Conservation (phyloP, 2,113 vertebrate species). For the Brachionichthys hirsutus region DNA sequence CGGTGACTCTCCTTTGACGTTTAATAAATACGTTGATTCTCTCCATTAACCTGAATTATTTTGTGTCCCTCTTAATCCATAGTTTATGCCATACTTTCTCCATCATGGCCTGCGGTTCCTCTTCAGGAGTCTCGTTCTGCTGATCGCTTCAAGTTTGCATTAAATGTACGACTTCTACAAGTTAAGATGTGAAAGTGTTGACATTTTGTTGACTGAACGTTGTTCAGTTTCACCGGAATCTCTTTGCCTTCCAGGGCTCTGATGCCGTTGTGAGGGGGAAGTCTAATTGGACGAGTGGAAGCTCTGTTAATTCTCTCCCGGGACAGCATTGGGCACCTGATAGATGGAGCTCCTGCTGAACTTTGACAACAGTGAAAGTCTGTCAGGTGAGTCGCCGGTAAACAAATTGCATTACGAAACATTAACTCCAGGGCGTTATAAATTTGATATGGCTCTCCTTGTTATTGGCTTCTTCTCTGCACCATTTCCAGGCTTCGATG, state of each 20-base stretch:
- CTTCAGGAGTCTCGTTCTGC: not conserved
- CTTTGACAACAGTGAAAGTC: not conserved
- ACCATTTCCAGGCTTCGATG: too few relatives aligned
- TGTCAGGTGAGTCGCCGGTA: not conserved
- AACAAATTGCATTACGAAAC: not conserved
- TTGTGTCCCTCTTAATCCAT: too few relatives aligned
- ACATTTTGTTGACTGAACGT: not conserved
- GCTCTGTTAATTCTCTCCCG: not conserved
- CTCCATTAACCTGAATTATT: conserved; percentile 17
- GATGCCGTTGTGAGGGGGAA: not conserved
- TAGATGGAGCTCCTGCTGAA: not conserved
- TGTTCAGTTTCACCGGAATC: not conserved
- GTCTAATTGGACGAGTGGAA: not conserved
- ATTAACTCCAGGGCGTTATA: not conserved
- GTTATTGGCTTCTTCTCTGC: not conserved
- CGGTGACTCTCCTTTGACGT: not conserved
- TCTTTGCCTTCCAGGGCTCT: not conserved
- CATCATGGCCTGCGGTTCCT: not conserved
- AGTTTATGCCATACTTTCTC: not conserved
- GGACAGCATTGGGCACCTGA: not conserved
- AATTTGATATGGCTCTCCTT: not conserved
- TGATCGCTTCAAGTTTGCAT: not conserved
- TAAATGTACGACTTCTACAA: not conserved
- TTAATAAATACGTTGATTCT: not conserved
- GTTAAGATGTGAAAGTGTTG: not conserved